phyloP scores from a whole-genome alignment of 2,113 vertebrate genomes.

The Bubo bubo region DNA sequence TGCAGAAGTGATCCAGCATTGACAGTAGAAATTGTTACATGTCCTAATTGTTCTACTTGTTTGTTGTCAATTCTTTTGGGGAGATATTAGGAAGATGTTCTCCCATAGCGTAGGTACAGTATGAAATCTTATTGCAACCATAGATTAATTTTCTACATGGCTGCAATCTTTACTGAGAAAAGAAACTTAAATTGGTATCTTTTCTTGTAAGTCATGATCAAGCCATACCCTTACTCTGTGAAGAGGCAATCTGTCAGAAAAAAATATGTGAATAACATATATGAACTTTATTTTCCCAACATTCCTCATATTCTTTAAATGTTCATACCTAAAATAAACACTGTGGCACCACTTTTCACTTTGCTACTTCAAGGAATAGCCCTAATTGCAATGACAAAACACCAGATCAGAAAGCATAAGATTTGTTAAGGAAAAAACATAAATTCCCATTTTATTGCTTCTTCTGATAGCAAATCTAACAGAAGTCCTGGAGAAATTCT shows the following conservation, averaged over 20 bases:
- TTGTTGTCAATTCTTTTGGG: not conserved
- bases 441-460: slow-evolving; percentile 62
- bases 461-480: slow-evolving; percentile 60
- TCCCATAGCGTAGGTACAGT: not conserved
- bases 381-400: slow-evolving; percentile 56
- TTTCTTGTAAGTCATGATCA: not conserved
- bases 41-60: not conserved
- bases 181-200: not conserved
- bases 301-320: not conserved
- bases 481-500: slow-evolving; percentile 62
- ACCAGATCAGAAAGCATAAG: slow-evolving; percentile 50
- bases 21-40: not conserved
- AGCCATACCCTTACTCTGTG: not conserved
- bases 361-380: slow-evolving; percentile 25
- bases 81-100: not conserved
- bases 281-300: slow-evolving; percentile 14
- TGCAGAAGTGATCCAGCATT: not conserved
- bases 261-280: not conserved
- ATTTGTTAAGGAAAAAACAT: slow-evolving; percentile 65
- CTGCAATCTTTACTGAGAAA: not conserved
- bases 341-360: not conserved
- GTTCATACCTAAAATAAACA: slow-evolving; percentile 41
- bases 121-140: not conserved
- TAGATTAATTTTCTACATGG: slow-evolving; percentile 1
- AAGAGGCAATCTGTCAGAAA: slow-evolving; percentile 15